Evolutionary conservation across 2,888 invertebrate species (phyloP), one percentile per base, ranked within the genome.

Genomic region (Trichogramma dendrolimi): DNA sequence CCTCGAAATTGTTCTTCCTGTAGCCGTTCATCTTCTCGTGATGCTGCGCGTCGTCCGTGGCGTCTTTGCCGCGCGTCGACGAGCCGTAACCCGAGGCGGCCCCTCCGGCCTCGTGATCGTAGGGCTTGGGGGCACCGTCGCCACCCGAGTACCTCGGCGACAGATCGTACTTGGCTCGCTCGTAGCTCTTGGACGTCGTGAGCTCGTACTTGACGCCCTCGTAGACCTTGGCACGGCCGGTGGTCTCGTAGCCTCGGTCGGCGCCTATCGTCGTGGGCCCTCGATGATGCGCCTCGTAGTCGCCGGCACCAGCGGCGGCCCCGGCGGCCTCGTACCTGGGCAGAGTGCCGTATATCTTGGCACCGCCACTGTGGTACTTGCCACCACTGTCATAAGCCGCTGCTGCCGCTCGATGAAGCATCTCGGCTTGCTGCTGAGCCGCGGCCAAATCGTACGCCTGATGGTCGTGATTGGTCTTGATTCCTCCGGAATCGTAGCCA

Each of bases 1-100:
- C 77, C 60, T 79, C 79, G 56, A 79, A 79, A 56, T 79, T 79
- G 60, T 77, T 79, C 68, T 78, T 79, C 61, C 76, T 70, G 55
- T 78, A 79, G 0, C 79, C 79, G 60, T 79, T 79, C 65, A 76
- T 74, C 63, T 79, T 79, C 59, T 78, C 78, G 6, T 71, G 64
- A 39, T 60, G 61, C 8, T 64, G 64, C 40, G 60, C 54, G 27
- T 55, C 55, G 0, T 54, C 59, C 8, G 48, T 57, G 8, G 55
- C 49, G 27, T 27, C 27, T 27, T 27, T 27, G 27, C 27, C 27
- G 27, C 27, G 27, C 27, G 27, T 27, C 8, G 59, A 43, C 3
- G 61, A 53, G 11, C 46, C 46, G 27, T 27, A 1, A 27, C 52
- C 38, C 55, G 57, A 39, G 41, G 52, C 2, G 27, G 54, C 14